Base-by-base conservation (phyloP, 2,888 invertebrate species). In the Conistra vaccinii region DNA sequence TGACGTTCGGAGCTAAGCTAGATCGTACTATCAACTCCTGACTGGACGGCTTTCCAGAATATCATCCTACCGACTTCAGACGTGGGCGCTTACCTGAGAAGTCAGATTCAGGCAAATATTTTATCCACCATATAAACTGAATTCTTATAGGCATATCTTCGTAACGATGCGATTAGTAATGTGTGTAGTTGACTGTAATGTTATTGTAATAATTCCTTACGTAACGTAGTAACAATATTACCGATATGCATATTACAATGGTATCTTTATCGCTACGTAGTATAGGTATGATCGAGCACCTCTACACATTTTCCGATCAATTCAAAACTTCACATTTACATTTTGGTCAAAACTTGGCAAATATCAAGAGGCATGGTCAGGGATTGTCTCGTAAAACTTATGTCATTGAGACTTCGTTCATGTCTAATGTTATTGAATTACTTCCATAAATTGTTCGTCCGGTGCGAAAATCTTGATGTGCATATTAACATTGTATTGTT, bases 1-100 rank as follows among this genome's bases (percentile, higher is more conserved):
- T 86, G 83, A 86, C 88, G 85, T 87, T 86, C 75, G 79, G 76
- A 77, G 70, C 76, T 81, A 58, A 76, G 55, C 63, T 81, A 81
- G 57, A 73, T 58, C 12, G 20, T 29, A 60, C 26, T 73, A 51
- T 45, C 53, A 29, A 42, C 51, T 45, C 26, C 66, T 57, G 58
- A 66, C 42, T 73, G 73, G 57, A 68, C 14, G 60, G 68, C 48
- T 63, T 73, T 77, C 77, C 61, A 67, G 53, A 73, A 45, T 60
- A 70, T 26, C 72, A 73, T 61, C 29, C 26, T 57, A 69, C 14
- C 29, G 70, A 70, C 66, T 75, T 75, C 35, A 72, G 60, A 77
- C 67, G 72, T 76, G 70, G 76, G 62, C 14, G 65, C 66, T 73
- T 73, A 66, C 63, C 35, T 69, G 62, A 65, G 73, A 73, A 84